Evolutionary conservation across 2,888 invertebrate genomes (phyloP).

Genomic region (Leucophenga maculata): DNA sequence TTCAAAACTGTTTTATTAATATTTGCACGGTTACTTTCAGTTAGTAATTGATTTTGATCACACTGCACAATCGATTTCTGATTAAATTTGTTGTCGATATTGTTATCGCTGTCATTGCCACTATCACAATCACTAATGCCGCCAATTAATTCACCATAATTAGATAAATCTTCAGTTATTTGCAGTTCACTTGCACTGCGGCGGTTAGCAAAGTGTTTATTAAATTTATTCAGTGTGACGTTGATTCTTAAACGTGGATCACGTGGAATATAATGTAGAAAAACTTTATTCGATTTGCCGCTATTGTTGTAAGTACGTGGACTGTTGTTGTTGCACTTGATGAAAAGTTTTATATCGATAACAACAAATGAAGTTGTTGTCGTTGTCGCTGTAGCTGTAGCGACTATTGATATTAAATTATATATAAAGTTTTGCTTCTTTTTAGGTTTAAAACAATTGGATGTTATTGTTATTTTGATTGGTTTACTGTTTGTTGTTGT

Average conservation of each 20-base stretch:
- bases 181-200: conserved; percentile 60
- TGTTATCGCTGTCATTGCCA: no score
- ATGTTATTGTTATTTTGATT: conserved; percentile 36
- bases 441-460: conserved; percentile 27
- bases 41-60: not conserved
- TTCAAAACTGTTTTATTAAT: not conserved
- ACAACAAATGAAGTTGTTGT: conserved; percentile 32
- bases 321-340: conserved; percentile 58
- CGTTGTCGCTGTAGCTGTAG: conserved; percentile 31
- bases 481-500: conserved; percentile 32
- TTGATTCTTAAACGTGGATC: conserved; percentile 71
- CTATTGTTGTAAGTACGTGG: conserved; percentile 68
- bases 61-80: not conserved
- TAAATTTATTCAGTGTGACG: conserved; percentile 52
- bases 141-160: conserved; percentile 71
- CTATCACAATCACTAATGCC: conserved; percentile 39
- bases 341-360: conserved; percentile 40
- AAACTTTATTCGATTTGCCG: conserved; percentile 71
- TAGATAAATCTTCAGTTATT: conserved; percentile 68
- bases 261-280: conserved; percentile 70
- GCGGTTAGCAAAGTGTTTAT: conserved; percentile 61
- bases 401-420: conserved; percentile 40
- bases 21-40: not conserved
- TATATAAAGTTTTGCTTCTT: conserved; percentile 27
- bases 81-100: not conserved